A percentile compares a stretch with the other conserved stretches of the same genome.
Evolutionary conservation across 92 coral and sea anemone genomes (phyloP).

Genomic region (Desmophyllum pertusum): DNA sequence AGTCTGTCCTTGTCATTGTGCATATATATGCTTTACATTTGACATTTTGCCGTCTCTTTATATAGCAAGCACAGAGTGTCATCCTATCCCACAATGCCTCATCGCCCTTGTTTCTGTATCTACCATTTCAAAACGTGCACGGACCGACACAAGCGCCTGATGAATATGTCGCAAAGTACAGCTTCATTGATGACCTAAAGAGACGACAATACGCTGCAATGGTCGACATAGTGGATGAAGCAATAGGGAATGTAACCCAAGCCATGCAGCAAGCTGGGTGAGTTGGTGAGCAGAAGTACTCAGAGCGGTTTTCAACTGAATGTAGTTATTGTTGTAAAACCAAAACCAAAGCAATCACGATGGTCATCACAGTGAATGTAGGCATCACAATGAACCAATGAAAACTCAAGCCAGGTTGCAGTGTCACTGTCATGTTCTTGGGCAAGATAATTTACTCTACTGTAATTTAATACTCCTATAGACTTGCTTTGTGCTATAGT

Average conservation of each 20-base stretch:
- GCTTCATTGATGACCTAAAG: constrained; percentile 33
- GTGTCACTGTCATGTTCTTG: no score
- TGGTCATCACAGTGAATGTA: no score
- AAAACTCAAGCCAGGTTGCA: no score
- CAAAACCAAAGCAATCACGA: no score
- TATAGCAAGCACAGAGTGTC: constrained; percentile 45
- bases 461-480: no score
- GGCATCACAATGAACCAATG: no score
- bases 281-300: no score
- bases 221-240: constrained; percentile 67
- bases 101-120: constrained; percentile 49
- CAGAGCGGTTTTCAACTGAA: no score
- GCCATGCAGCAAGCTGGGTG: constrained; percentile 48
- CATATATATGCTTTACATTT: background rate
- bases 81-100: constrained; percentile 47
- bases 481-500: no score
- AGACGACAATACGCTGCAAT: constrained; percentile 55
- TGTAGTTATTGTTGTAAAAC: no score
- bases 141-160: constrained; percentile 54
- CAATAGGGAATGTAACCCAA: constrained; percentile 54
- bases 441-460: no score
- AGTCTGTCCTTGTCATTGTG: no score
- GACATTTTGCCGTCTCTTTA: background rate
- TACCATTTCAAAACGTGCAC: constrained; percentile 61
- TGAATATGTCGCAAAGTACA: constrained; percentile 49